Conservation (phyloP, 2,888 invertebrate species). For the Andrena hattorfiana region DNA sequence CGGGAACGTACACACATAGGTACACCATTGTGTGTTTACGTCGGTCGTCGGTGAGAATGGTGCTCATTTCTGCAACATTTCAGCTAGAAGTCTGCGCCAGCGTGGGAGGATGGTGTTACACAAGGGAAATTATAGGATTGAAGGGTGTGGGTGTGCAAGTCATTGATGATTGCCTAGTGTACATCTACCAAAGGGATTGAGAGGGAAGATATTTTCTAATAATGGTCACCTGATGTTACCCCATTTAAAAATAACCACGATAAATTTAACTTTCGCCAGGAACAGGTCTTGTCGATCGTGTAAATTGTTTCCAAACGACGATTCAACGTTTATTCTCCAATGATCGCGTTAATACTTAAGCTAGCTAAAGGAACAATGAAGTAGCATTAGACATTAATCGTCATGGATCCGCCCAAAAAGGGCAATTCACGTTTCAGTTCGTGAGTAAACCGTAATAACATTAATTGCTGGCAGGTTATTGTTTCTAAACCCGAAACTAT, state of each 20-base stretch:
- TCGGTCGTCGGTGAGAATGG: conserved; percentile 17
- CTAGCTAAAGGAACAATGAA: too few relatives aligned
- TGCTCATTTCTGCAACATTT: conserved; percentile 28
- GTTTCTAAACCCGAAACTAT: conserved; percentile 50
- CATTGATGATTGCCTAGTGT: background rate
- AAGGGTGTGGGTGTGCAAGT: background rate
- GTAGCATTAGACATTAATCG: too few relatives aligned
- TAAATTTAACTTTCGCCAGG: too few relatives aligned
- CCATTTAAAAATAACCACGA: too few relatives aligned
- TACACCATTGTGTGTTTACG: conserved; percentile 18
- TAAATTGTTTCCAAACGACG: too few relatives aligned
- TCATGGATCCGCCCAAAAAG: background rate
- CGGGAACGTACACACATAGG: conserved; percentile 25
- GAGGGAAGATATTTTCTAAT: background rate
- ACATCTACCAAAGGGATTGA: background rate
- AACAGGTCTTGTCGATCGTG: too few relatives aligned
- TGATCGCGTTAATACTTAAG: too few relatives aligned
- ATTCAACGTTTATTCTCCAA: too few relatives aligned
- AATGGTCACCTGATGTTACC: too few relatives aligned
- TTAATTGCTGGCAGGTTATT: conserved; percentile 50
- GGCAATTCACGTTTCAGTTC: background rate
- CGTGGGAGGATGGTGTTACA: background rate
- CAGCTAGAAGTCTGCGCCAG: conserved; percentile 10
- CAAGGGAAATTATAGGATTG: background rate
- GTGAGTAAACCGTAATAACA: conserved; percentile 40